Evolutionary conservation across 2,888 invertebrate species (phyloP).

Genomic region (Yponomeuta cagnagella): DNA sequence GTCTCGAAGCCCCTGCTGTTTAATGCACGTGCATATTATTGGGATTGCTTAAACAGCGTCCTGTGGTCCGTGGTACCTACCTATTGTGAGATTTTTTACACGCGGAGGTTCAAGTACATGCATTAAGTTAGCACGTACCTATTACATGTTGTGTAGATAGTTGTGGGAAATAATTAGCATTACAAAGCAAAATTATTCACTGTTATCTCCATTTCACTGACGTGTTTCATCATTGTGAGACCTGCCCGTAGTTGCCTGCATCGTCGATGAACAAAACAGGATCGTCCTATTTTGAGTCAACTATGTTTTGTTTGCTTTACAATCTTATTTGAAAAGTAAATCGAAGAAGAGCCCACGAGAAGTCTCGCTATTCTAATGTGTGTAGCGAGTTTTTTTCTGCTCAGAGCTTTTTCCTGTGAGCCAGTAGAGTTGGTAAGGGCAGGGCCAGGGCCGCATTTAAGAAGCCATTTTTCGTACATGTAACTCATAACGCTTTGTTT

Average conservation of each 20-base stretch:
- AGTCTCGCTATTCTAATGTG: conserved; percentile 45
- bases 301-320: conserved; percentile 23
- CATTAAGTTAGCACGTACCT: background rate
- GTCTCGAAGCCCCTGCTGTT: background rate
- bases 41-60: background rate
- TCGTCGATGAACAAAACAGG: background rate
- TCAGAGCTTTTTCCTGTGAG: conserved; percentile 46
- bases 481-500: conserved; percentile 24
- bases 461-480: conserved; percentile 28
- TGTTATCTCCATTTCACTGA: background rate
- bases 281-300: conserved; percentile 17
- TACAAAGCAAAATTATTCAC: background rate
- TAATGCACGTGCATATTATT: conserved; percentile 14
- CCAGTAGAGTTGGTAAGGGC: conserved; percentile 40
- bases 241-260: background rate
- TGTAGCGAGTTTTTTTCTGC: conserved; percentile 39
- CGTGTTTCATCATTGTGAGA: background rate
- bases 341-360: conserved; percentile 51
- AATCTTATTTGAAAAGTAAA: conserved; percentile 40
- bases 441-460: conserved; percentile 45
- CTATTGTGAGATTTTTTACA: background rate
- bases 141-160: background rate
- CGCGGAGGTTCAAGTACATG: background rate
- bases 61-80: background rate
- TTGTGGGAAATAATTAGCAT: background rate